These are phyloP conservation scores for Zaprionus taronus DNA, from an alignment of 1,140 invertebrate species.

Conservation along the genomic window DNA sequence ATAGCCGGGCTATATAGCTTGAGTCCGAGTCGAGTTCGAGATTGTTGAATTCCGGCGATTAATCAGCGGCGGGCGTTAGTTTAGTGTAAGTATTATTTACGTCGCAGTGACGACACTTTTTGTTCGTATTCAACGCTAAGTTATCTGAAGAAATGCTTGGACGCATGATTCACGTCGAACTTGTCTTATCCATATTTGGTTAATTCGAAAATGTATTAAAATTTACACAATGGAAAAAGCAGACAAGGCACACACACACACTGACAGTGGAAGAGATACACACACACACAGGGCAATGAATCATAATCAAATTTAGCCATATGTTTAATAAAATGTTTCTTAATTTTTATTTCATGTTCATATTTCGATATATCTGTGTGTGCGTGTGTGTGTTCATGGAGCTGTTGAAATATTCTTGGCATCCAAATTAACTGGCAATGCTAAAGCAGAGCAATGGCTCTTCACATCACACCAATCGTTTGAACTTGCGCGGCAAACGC, in stretches of 20 bases:
- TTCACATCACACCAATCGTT: slow-evolving; percentile 2
- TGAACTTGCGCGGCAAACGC: slow-evolving; percentile 29
- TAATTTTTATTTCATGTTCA: slow-evolving; percentile 3
- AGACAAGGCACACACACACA: slow-evolving; percentile 18
- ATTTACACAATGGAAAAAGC: slow-evolving; percentile 38
- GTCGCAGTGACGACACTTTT: slow-evolving; percentile 20
- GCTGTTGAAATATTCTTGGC: slow-evolving; percentile 21
- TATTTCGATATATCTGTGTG: not conserved
- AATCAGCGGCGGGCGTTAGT: not conserved
- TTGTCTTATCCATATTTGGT: slow-evolving; percentile 60
- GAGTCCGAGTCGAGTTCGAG: not conserved
- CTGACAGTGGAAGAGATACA: slow-evolving; percentile 15
- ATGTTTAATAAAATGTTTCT: slow-evolving; percentile 24
- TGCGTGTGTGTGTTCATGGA: slow-evolving; percentile 14
- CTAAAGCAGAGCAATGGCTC: not conserved
- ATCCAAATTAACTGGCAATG: slow-evolving; percentile 6
- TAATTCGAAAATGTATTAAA: slow-evolving; percentile 46
- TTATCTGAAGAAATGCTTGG: slow-evolving; percentile 18
- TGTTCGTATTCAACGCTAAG: not conserved
- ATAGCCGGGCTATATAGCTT: slow-evolving; percentile 8
- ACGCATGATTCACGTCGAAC: slow-evolving; percentile 53
- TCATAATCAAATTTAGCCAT: slow-evolving; percentile 38
- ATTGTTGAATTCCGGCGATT: not conserved
- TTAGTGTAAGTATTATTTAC: slow-evolving; percentile 7
- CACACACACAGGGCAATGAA: slow-evolving; percentile 18